Evolutionary conservation across 1,140 invertebrate species (phyloP).

Genomic region (Brachionus asplanchnoidis): DNA sequence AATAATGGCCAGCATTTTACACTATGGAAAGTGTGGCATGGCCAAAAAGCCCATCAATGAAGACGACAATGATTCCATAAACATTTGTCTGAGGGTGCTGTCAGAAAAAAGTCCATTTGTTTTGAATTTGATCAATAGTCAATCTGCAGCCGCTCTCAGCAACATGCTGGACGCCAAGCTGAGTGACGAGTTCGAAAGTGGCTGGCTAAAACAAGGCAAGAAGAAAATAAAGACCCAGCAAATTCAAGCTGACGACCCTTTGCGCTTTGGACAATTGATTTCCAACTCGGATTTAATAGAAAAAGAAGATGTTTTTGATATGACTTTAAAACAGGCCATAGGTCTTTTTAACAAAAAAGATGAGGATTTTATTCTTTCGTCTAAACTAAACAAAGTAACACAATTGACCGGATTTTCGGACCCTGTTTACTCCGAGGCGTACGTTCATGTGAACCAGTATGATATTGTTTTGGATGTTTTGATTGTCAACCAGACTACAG

Average conservation of each 20-base stretch:
- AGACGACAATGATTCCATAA: conserved; percentile 84
- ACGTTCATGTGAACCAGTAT: conserved; percentile 98
- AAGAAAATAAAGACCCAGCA: conserved; percentile 59
- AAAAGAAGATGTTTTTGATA: conserved; percentile 82
- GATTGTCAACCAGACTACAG: conserved; percentile 85
- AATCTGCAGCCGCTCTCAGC: conserved; percentile 73
- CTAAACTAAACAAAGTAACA: conserved; percentile 66
- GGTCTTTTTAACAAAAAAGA: conserved; percentile 64
- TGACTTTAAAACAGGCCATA: conserved; percentile 83
- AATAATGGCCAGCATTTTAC: conserved; percentile 77
- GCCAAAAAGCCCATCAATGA: conserved; percentile 73
- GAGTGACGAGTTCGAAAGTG: conserved; percentile 52
- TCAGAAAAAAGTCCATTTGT: conserved; percentile 69
- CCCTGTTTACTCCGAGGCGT: conserved; percentile 96
- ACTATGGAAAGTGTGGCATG: conserved; percentile 71
- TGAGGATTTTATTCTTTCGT: conserved; percentile 61
- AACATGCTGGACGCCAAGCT: conserved; percentile 78
- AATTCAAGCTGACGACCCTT: conserved; percentile 70
- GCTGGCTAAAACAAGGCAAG: conserved; percentile 60
- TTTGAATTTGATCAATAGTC: conserved; percentile 69
- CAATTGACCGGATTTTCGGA: conserved; percentile 99
- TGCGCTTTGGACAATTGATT: conserved; percentile 76
- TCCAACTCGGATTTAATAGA: conserved; percentile 64
- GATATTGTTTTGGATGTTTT: conserved; percentile 59
- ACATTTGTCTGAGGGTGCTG: conserved; percentile 69